Evolutionary conservation across 2,113 vertebrate genomes (phyloP).

Genomic region (Leucopternis melanops): DNA sequence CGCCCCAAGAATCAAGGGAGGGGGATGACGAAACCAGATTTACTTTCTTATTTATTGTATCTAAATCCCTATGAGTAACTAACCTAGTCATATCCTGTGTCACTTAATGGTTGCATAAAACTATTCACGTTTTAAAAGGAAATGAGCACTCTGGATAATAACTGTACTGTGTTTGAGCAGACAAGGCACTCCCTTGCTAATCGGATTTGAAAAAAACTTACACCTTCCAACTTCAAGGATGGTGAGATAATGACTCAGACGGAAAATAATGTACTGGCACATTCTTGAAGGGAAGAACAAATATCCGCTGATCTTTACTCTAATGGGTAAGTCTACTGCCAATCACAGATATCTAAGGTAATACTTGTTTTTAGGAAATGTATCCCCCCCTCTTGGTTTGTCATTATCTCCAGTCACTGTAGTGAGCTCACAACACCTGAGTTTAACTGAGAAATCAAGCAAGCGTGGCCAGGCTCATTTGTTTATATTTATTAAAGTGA

Average conservation of each 20-base stretch:
- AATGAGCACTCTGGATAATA: not conserved
- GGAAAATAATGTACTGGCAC: not conserved
- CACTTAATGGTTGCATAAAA: not conserved
- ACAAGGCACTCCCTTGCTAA: not conserved
- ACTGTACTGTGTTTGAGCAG: not conserved
- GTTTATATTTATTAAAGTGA: not conserved
- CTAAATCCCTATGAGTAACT: conserved; percentile 29
- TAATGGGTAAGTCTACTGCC: not conserved
- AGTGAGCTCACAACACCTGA: not conserved
- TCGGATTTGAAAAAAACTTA: not conserved
- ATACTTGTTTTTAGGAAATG: not conserved
- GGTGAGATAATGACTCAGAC: not conserved
- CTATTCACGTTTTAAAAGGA: not conserved
- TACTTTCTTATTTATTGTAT: conserved; percentile 10
- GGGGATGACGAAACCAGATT: not conserved
- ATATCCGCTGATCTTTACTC: not conserved
- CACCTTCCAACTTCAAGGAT: not conserved
- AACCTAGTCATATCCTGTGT: conserved; percentile 47
- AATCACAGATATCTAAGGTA: not conserved
- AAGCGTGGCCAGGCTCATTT: not conserved
- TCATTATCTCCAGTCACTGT: not conserved
- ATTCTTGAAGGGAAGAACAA: not conserved
- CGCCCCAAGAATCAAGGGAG: not conserved
- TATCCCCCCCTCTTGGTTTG: not conserved
- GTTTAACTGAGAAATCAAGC: not conserved